A percentile compares a stretch with the other conserved stretches of the same genome.
Conservation (phyloP, 2,888 invertebrate genomes). For the Eristalis intricaria region DNA sequence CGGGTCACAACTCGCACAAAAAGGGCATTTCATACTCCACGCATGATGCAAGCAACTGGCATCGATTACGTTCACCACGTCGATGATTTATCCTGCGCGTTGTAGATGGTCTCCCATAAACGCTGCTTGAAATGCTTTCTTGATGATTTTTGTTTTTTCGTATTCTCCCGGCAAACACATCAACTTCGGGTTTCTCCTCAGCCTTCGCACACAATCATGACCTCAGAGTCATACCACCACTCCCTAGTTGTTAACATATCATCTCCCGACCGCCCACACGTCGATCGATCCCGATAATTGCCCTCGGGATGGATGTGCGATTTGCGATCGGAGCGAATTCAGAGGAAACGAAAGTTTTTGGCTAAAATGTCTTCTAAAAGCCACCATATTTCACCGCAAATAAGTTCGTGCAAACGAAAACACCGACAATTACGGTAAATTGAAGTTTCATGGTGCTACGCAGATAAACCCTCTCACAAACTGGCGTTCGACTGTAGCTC, state of each 20-base stretch:
- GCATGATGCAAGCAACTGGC: background rate
- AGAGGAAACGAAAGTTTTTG: constrained; percentile 63
- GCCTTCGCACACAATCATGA: constrained; percentile 13
- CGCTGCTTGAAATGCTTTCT: background rate
- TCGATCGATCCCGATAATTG: constrained; percentile 58
- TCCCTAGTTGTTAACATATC: constrained; percentile 42
- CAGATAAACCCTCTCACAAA: constrained; percentile 4
- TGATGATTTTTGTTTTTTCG: background rate
- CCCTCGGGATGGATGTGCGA: constrained; percentile 20
- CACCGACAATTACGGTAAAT: constrained; percentile 58
- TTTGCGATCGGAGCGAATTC: constrained; percentile 14
- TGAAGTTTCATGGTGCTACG: constrained; percentile 47
- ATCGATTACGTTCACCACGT: constrained; percentile 5
- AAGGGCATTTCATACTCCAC: background rate
- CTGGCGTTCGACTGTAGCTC: background rate
- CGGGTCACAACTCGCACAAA: background rate
- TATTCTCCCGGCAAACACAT: background rate
- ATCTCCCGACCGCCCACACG: constrained; percentile 53
- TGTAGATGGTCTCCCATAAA: constrained; percentile 9
- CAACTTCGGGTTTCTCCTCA: background rate
- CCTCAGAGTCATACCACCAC: constrained; percentile 36
- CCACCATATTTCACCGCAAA: constrained; percentile 64
- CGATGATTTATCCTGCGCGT: constrained; percentile 14
- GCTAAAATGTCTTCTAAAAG: constrained; percentile 65
- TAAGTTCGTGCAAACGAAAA: constrained; percentile 60